A percentile compares a stretch with the other conserved stretches of the same genome.
These are phyloP conservation scores for Peromyscus melanophrys DNA, from an alignment of 2,797 vertebrate species.

Conservation along the genomic window DNA sequence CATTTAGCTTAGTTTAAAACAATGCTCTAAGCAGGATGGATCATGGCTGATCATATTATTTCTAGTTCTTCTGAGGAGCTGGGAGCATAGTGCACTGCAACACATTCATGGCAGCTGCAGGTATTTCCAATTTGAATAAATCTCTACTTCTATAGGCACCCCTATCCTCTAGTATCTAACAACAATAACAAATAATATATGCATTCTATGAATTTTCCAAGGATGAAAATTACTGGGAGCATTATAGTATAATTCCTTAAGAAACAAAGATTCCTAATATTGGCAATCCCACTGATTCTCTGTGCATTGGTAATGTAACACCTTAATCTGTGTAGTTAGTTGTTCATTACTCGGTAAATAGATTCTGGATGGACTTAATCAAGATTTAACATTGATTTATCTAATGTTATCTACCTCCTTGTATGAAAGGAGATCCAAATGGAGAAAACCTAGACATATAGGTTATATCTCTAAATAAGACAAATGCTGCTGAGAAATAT, in stretches of 20 bases:
- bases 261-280: background rate
- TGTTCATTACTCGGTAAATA: background rate
- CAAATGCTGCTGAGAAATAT: background rate
- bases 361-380: background rate
- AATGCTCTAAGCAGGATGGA: background rate
- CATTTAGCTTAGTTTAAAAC: background rate
- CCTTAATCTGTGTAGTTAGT: background rate
- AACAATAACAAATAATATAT: background rate
- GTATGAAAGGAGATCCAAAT: background rate
- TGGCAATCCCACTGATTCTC: background rate
- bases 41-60: background rate
- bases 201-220: background rate
- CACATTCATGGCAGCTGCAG: background rate
- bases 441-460: background rate
- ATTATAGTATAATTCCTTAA: background rate
- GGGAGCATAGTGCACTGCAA: too few species aligned
- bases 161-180: background rate
- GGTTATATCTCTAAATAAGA: background rate
- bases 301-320: background rate
- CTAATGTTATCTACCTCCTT: background rate
- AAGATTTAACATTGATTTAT: background rate
- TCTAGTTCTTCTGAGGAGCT: background rate
- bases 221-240: background rate
- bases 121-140: background rate
- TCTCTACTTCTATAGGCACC: background rate